Evolutionary conservation across 2,113 vertebrate species (phyloP).

Genomic region (Dascyllus trimaculatus): DNA sequence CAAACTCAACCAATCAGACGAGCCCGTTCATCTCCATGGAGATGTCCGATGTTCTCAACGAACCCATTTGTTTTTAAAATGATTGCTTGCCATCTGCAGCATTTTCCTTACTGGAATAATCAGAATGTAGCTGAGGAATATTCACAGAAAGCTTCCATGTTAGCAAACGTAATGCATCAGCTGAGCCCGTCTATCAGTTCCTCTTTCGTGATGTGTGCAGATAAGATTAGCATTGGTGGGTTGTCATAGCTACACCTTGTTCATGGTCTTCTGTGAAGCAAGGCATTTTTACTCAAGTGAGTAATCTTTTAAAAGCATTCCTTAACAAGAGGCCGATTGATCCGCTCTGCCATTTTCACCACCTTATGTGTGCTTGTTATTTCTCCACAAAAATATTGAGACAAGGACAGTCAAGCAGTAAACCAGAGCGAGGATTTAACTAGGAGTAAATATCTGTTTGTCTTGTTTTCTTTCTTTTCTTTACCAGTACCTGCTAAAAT

Average conservation of each 20-base stretch:
- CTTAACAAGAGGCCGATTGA: neutral
- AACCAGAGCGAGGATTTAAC: too few relatives aligned
- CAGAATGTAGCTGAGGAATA: too few relatives aligned
- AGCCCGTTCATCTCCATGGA: neutral
- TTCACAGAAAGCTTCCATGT: neutral
- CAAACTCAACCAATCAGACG: neutral
- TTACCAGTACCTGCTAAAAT: too few relatives aligned
- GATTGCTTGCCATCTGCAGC: neutral
- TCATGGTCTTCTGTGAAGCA: slow-evolving; percentile 8
- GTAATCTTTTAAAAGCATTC: slow-evolving; percentile 48
- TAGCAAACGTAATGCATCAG: neutral
- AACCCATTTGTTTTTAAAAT: neutral
- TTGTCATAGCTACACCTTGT: slow-evolving; percentile 18
- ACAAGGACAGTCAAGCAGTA: too few relatives aligned
- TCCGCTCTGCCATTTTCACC: neutral
- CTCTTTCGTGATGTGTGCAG: neutral
- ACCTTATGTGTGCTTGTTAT: neutral
- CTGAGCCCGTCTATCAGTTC: neutral
- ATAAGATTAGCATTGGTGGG: slow-evolving; percentile 1
- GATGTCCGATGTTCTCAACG: neutral
- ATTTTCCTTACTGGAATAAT: too few relatives aligned
- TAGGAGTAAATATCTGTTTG: neutral
- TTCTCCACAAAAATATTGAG: neutral
- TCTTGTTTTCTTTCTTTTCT: too few relatives aligned
- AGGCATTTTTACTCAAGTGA: slow-evolving; percentile 7